A percentile compares a stretch with the other conserved stretches of the same genome.
phyloP scores from a whole-genome alignment of 2,888 invertebrate genomes.

The Watsonalla binaria region DNA sequence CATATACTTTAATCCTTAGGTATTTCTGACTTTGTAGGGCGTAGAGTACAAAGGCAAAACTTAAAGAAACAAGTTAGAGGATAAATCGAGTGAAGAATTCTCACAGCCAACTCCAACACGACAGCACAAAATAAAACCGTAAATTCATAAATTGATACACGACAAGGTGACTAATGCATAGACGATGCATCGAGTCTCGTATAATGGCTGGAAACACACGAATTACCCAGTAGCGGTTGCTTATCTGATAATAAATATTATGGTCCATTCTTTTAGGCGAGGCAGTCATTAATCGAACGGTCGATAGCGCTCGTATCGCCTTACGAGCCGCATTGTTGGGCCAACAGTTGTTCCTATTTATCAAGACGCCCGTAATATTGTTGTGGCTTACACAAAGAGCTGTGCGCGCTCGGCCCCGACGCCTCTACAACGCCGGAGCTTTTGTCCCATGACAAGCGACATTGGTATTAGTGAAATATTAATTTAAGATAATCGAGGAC shows the following conservation, averaged over 20 bases:
- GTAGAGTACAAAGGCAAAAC: conserved; percentile 16
- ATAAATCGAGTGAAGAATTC: conserved; percentile 33
- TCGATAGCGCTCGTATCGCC: conserved; percentile 74
- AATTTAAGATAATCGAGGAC: conserved; percentile 44
- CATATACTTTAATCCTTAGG: too few species aligned
- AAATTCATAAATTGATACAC: conserved; percentile 60
- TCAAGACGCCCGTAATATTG: conserved; percentile 73
- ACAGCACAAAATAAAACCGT: conserved; percentile 51
- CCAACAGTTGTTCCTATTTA: conserved; percentile 74
- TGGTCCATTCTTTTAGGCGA: conserved; percentile 76
- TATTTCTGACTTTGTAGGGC: too few species aligned
- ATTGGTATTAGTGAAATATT: conserved; percentile 61
- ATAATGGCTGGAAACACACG: conserved; percentile 71
- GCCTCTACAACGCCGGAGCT: conserved; percentile 46
- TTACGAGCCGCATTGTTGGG: conserved; percentile 72
- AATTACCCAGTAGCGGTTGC: conserved; percentile 73
- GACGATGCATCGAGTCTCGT: conserved; percentile 56
- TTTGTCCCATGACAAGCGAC: conserved; percentile 66
- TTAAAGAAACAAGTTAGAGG: too few species aligned
- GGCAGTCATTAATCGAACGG: conserved; percentile 74
- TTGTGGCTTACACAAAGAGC: conserved; percentile 61
- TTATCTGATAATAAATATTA: conserved; percentile 79
- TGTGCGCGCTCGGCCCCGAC: conserved; percentile 34
- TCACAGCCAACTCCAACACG: conserved; percentile 53
- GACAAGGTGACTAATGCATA: conserved; percentile 69